Evolutionary conservation across 2,888 invertebrate species (phyloP).

Genomic region (Embidobia sp.): DNA sequence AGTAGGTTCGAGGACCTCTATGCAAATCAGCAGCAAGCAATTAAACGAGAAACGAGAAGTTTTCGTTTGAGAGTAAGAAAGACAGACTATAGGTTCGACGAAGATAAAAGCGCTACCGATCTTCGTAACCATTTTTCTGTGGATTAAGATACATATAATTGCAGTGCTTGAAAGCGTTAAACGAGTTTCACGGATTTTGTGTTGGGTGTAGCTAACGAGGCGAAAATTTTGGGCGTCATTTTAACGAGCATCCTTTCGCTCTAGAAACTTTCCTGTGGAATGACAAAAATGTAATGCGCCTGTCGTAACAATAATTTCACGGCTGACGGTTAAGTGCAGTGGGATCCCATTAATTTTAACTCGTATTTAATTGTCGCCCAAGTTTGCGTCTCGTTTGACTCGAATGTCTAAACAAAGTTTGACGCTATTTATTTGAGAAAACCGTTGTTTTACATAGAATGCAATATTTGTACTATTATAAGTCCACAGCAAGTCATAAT

Average conservation of each 20-base stretch:
- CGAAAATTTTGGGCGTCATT: slow-evolving; percentile 35
- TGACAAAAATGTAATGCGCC: slow-evolving; percentile 28
- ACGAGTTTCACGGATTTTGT: slow-evolving; percentile 32
- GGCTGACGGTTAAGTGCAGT: slow-evolving; percentile 4
- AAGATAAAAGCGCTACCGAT: slow-evolving; percentile 12
- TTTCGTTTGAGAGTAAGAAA: slow-evolving; percentile 8
- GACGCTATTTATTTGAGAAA: neutral
- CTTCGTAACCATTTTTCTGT: slow-evolving; percentile 46
- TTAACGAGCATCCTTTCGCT: slow-evolving; percentile 40
- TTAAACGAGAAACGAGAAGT: slow-evolving; percentile 71
- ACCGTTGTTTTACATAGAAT: no score
- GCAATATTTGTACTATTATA: no score
- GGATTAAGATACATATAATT: slow-evolving; percentile 57
- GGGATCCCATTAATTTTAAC: slow-evolving; percentile 14
- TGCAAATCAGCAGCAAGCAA: slow-evolving; percentile 77
- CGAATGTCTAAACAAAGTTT: neutral
- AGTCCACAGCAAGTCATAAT: no score
- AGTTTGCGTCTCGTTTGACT: slow-evolving; percentile 4
- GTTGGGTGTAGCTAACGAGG: slow-evolving; percentile 38
- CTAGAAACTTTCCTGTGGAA: slow-evolving; percentile 21
- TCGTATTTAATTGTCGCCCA: slow-evolving; percentile 11
- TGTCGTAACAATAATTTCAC: slow-evolving; percentile 22
- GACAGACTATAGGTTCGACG: slow-evolving; percentile 2
- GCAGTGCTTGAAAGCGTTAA: slow-evolving; percentile 40
- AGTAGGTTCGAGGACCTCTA: slow-evolving; percentile 70